Conservation (phyloP, 2,888 invertebrate genomes). For the Pardosa pseudoannulata region DNA sequence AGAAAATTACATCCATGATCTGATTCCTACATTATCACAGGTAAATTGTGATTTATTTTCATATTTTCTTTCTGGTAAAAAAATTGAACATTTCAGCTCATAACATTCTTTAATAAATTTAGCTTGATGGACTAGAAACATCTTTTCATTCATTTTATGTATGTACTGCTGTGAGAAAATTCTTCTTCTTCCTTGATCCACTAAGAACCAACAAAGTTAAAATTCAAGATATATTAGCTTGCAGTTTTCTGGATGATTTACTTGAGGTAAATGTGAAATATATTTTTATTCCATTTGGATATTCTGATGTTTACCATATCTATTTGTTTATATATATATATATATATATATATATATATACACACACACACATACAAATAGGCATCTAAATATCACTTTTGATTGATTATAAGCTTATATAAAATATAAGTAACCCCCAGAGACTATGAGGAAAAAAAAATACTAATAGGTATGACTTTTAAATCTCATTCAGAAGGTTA, state of each 20-base stretch:
- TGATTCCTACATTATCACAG: slow-evolving; percentile 93
- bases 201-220: slow-evolving; percentile 90
- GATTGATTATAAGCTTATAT: too few relatives aligned
- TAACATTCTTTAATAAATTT: too few relatives aligned
- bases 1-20: slow-evolving; percentile 94
- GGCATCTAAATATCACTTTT: too few relatives aligned
- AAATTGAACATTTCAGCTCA: background rate
- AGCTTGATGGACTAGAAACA: slow-evolving; percentile 89
- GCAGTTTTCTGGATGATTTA: slow-evolving; percentile 93
- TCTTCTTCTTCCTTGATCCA: slow-evolving; percentile 96
- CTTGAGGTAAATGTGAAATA: slow-evolving; percentile 82
- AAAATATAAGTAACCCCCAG: too few relatives aligned
- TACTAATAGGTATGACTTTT: too few relatives aligned
- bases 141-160: slow-evolving; percentile 97
- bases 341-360: too few relatives aligned
- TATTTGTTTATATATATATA: too few relatives aligned
- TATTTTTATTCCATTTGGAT: too few relatives aligned
- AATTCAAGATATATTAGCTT: slow-evolving; percentile 93
- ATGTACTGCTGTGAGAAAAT: slow-evolving; percentile 96
- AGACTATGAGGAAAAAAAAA: too few relatives aligned
- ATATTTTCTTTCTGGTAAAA: background rate
- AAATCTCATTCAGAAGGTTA: too few relatives aligned
- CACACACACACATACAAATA: too few relatives aligned
- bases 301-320: too few relatives aligned
- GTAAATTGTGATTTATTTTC: slow-evolving; percentile 68